Base-by-base conservation (phyloP, 2,113 vertebrate species). In the Fulica atra region DNA sequence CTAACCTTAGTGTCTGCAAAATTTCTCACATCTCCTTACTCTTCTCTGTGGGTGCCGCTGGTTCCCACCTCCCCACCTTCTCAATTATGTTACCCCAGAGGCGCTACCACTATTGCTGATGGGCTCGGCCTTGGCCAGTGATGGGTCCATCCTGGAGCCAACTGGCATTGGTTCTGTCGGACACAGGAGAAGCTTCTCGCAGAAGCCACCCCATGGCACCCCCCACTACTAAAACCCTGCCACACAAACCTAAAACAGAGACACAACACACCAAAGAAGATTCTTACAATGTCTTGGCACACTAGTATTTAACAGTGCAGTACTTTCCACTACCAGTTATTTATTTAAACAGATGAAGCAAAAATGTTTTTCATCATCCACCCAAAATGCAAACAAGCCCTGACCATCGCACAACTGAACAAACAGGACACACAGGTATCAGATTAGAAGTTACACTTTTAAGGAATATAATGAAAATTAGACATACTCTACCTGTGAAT, bases 401-500 rank as follows among this genome's bases (percentile, higher is more conserved):
- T 28, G 48, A 60, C 13, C 3, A 0, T 66, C 48, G 68, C 35
- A 7, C 29, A 76, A 29, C 0, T n/a, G 36, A 87, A 54, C 11
- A 63, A 59, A 20, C 33, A 48, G 13, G 46, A 19, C 26, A 28
- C 11, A 24, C 8, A 46, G 11, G 14, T 17, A 36, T 24, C 50
- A 24, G 38, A 51, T 17, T 18, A 90, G 38, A 88, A 88, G 28
- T 51, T 48, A 46, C 9, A 46, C 16, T 64, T 82, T 33, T 44
- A 19, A 90, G 36, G 5, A 61, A 44, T 6, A 21, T 46, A 26
- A 81, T 11, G 42, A 84, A 89, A 48, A 46, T 26, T 5, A 83
- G 87, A 60, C 24, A 70, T 81, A 85, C 38, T 70, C 31, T 97
- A 99, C 99, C 99, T 98, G 97, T 99, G 99, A 82, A 99, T 99